phyloP scores from a whole-genome alignment of 2,888 invertebrate genomes.

The Euspilapteryx auroguttella region DNA sequence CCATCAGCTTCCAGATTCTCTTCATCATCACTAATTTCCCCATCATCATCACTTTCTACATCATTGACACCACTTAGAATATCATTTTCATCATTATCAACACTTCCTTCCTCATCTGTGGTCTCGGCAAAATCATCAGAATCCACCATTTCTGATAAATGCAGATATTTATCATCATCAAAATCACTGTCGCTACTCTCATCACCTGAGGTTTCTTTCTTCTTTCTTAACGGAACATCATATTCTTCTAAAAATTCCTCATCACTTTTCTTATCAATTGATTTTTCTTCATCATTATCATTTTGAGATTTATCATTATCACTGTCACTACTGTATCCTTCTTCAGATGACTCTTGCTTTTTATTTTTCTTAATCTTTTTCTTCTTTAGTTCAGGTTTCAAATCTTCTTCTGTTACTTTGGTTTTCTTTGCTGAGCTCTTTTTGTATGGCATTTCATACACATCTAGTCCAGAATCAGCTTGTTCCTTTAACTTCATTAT shows the following conservation, averaged over 20 bases:
- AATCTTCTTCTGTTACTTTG: conserved; percentile 9
- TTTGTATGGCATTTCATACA: conserved; percentile 39
- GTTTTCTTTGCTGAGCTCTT: conserved; percentile 28
- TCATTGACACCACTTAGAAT: too few species aligned
- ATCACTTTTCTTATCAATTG: conserved; percentile 3
- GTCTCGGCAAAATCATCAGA: conserved; percentile 29
- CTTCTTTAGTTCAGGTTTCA: conserved; percentile 10
- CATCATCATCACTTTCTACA: conserved; percentile 19
- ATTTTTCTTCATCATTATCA: conserved; percentile 8
- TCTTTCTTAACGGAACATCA: conserved; percentile 31
- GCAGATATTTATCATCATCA: conserved; percentile 30
- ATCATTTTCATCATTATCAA: too few species aligned
- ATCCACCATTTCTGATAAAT: conserved; percentile 39
- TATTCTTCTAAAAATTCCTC: conserved; percentile 34
- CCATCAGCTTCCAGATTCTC: too few species aligned
- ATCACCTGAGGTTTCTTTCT: conserved; percentile 22
- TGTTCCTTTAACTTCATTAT: conserved; percentile 72
- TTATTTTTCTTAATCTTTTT: conserved; percentile 13
- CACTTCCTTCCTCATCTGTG: too few species aligned
- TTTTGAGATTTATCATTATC: conserved; percentile 11
- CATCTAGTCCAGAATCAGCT: conserved; percentile 28
- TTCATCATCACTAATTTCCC: conserved; percentile 8
- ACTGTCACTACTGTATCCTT: conserved; percentile 31
- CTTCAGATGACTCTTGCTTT: conserved; percentile 35
- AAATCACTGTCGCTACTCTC: conserved; percentile 38